phyloP scores from a whole-genome alignment of 2,888 invertebrate species.

The Sepioteuthis lessoniana region DNA sequence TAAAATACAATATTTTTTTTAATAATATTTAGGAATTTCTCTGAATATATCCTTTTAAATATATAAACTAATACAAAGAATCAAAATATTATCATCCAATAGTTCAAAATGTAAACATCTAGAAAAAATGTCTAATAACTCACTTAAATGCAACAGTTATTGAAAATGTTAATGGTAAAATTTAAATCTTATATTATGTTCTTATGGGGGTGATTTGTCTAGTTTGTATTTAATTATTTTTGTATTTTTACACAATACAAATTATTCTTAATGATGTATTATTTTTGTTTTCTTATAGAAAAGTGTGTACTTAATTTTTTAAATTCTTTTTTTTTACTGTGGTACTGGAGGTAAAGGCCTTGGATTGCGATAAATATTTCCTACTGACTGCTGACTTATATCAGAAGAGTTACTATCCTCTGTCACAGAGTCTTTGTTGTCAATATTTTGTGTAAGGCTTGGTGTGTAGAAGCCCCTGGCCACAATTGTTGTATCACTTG shows the following conservation, averaged over 20 bases:
- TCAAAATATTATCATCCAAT: background rate
- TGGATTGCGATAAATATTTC: background rate
- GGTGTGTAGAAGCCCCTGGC: background rate
- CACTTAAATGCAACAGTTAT: background rate
- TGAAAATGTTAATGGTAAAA: background rate
- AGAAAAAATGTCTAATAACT: background rate
- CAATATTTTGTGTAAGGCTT: background rate
- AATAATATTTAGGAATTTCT: background rate
- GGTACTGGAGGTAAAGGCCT: background rate
- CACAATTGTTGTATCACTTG: constrained; percentile 21
- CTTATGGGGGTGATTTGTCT: background rate
- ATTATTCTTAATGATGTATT: background rate
- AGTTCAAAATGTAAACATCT: background rate
- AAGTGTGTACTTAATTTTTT: background rate
- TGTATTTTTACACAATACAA: background rate
- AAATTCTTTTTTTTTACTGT: background rate
- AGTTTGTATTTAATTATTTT: background rate
- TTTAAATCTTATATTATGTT: background rate
- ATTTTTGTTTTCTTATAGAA: background rate
- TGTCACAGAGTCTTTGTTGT: constrained; percentile 33
- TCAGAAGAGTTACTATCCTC: constrained; percentile 33
- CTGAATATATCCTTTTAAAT: background rate
- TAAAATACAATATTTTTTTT: too few species aligned
- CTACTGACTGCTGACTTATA: background rate
- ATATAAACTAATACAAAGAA: background rate